phyloP scores from a whole-genome alignment of 2,888 invertebrate genomes.

The Lagria hirta region DNA sequence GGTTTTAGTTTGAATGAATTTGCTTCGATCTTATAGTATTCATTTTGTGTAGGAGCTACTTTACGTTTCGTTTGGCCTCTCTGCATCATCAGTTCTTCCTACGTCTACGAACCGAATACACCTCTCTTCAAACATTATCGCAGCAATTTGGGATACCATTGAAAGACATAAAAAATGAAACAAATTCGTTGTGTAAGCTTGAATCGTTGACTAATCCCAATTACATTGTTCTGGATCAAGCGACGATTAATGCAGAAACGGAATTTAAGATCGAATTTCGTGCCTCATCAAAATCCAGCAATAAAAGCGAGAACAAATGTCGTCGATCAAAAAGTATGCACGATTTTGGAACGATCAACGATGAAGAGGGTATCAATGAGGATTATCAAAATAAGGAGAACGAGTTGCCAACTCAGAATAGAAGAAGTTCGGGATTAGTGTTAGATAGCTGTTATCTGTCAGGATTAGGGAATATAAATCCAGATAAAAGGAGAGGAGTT shows the following conservation, averaged over 20 bases:
- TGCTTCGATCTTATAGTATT: no score
- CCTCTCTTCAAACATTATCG: conserved; percentile 65
- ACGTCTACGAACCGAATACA: conserved; percentile 70
- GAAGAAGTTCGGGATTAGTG: conserved; percentile 35
- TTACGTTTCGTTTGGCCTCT: conserved; percentile 76
- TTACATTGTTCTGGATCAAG: conserved; percentile 37
- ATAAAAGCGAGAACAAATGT: conserved; percentile 34
- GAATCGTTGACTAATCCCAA: conserved; percentile 46
- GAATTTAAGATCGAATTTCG: conserved; percentile 51
- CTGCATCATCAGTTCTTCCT: conserved; percentile 76
- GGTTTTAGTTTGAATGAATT: conserved; percentile 10
- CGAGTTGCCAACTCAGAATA: conserved; percentile 58
- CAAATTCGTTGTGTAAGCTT: conserved; percentile 51
- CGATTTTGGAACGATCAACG: conserved; percentile 54
- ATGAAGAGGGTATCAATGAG: conserved; percentile 59
- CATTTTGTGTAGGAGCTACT: conserved; percentile 62
- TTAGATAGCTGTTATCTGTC: conserved; percentile 48
- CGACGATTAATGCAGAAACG: conserved; percentile 46
- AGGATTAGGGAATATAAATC: conserved; percentile 36
- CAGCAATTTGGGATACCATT: conserved; percentile 62
- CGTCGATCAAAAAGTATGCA: conserved; percentile 58
- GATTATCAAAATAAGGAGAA: conserved; percentile 70
- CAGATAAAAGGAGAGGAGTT: conserved; percentile 50
- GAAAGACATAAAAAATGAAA: conserved; percentile 55
- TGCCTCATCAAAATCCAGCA: conserved; percentile 39